Evolutionary conservation across 2,797 vertebrate genomes (phyloP).

Genomic region (Diplodus puntazzo): DNA sequence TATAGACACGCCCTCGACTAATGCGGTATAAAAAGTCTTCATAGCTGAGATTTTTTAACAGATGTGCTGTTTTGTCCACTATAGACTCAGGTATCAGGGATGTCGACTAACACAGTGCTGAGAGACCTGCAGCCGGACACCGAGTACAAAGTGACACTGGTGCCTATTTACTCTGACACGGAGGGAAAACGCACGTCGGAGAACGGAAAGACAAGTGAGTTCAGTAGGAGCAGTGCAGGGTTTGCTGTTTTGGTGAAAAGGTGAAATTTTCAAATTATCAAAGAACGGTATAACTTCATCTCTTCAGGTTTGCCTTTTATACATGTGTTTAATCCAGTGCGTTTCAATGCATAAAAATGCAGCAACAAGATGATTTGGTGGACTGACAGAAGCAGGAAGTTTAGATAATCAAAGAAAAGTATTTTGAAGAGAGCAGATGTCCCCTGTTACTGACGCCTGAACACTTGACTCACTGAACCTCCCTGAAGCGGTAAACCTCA

Average conservation of each 20-base stretch:
- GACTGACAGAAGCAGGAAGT: neutral
- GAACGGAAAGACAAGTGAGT: conserved; percentile 86
- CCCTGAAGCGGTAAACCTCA: neutral
- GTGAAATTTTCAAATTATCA: neutral
- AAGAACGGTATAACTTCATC: neutral
- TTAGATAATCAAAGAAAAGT: neutral
- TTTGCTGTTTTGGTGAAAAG: neutral
- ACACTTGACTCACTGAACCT: neutral
- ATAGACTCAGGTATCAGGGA: conserved; percentile 91
- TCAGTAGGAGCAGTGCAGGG: neutral
- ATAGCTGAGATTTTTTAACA: too few relatives aligned
- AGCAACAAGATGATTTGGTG: neutral
- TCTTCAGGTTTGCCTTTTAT: neutral
- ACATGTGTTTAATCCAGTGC: neutral
- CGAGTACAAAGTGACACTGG: conserved; percentile 89
- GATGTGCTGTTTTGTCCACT: neutral
- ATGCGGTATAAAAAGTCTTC: neutral
- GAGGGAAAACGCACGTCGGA: conserved; percentile 92
- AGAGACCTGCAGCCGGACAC: conserved; percentile 91
- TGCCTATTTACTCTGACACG: conserved; percentile 90
- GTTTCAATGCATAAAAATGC: neutral
- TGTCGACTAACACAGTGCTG: conserved; percentile 91
- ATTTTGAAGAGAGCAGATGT: neutral
- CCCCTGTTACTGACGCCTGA: conserved; percentile 12
- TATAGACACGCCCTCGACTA: neutral